Evolutionary conservation across 2,113 vertebrate genomes (phyloP), one percentile per base, ranked within the genome.

Genomic region (Stegastes partitus): DNA sequence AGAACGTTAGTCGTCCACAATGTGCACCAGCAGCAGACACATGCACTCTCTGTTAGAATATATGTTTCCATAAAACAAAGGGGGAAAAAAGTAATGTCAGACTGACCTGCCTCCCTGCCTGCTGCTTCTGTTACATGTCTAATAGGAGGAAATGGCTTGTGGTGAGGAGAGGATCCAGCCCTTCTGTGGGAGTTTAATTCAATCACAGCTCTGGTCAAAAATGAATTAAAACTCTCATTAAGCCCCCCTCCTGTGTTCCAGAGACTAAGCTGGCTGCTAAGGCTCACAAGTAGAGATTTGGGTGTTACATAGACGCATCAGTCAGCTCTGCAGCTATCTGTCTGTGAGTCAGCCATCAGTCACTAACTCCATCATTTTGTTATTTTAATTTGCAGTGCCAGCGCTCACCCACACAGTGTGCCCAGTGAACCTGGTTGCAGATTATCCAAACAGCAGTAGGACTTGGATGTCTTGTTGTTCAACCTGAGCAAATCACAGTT

Each of bases 161-260:
- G 74, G 77, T 64, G 57, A 80, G 81, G 79, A 83, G 81, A 85
- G 83, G 89, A 83, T 84, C 79, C 90, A 88, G 90, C 86, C 87
- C 87, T 91, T 88, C 92, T 91, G 90, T 92, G 91, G 90, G 87
- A 87, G 89, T 83, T 91, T 94, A 93, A 94, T 94, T 92, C 82
- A 93, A 93, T 94, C 91, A 88, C 72, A 77, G 75, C 82, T 67
- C 73, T 31, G 86, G 90, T 92, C 89, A 87, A 90, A 93, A 92
- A 93, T 92, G 89, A 93, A 94, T 93, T 94, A 94, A 94, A 93
- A 93, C 77, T 61, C 82, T 94, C 81, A 92, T 93, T 90, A 92
- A 82, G 80, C 81, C 64, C 85, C 54, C 59, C 77, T 69, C 75
- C 70, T 74, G 78, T 91, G 77, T 71, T 82, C 75, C 88, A 86